These are phyloP conservation scores for Phoeniculus purpureus DNA, from an alignment of 2,797 vertebrate species.

Conservation along the genomic window DNA sequence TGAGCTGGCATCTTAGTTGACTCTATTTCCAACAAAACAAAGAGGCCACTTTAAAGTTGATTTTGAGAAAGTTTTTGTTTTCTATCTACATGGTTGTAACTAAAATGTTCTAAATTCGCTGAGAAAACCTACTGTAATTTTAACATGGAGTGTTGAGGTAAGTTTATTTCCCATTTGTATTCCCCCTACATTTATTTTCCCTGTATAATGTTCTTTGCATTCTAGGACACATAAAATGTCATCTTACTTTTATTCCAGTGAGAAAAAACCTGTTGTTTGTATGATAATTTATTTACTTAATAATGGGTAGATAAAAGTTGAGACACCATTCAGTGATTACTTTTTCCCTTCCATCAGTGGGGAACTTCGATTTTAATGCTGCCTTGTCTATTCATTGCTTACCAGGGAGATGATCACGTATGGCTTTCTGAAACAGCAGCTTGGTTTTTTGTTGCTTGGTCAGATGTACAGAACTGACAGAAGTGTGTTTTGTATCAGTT, in stretches of 20 bases:
- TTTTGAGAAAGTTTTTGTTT: not conserved
- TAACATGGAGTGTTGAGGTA: not conserved
- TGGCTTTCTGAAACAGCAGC: not conserved
- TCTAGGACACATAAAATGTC: not conserved
- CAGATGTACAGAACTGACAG: not conserved
- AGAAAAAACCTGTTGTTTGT: accelerated
- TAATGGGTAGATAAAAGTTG: not conserved
- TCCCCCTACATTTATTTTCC: not conserved
- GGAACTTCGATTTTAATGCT: not conserved
- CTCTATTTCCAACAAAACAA: not conserved
- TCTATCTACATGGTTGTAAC: not conserved
- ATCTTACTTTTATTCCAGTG: not conserved
- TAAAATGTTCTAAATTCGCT: not conserved
- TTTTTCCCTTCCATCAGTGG: not conserved
- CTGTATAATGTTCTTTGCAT: not conserved
- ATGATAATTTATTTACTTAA: not conserved
- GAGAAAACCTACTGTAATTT: not conserved
- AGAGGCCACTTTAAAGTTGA: not conserved
- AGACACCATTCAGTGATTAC: not conserved
- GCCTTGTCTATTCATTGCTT: not conserved
- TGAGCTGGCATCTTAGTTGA: not conserved
- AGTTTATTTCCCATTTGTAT: not conserved
- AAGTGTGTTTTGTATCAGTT: not conserved
- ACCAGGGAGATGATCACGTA: not conserved
- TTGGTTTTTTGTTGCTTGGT: not conserved